Evolutionary conservation across 2,113 vertebrate species (phyloP).

Genomic region (Cygnus buccinator): DNA sequence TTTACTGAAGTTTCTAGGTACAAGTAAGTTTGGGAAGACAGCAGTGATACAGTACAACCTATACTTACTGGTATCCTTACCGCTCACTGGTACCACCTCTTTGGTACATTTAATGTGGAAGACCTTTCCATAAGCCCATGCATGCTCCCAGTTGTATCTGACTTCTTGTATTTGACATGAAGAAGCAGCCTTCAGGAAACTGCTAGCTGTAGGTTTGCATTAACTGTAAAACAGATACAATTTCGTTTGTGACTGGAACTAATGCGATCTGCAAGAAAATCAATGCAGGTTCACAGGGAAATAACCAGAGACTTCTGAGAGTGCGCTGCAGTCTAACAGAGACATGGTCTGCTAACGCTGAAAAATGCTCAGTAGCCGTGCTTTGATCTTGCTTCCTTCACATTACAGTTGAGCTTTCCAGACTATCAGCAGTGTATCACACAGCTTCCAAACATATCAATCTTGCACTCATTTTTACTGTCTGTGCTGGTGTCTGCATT

Average conservation of each 20-base stretch:
- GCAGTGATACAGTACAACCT: not conserved
- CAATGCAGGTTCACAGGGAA: constrained; percentile 60
- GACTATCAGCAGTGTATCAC: not conserved
- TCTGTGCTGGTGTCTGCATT: constrained; percentile 8
- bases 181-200: constrained; percentile 46
- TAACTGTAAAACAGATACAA: constrained; percentile 41
- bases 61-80: not conserved
- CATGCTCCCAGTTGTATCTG: not conserved
- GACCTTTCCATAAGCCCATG: not conserved
- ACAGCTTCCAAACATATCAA: not conserved
- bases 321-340: not conserved
- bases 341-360: constrained; percentile 50
- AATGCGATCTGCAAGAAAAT: constrained; percentile 71
- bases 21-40: not conserved
- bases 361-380: constrained; percentile 25
- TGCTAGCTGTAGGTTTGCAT: constrained; percentile 23
- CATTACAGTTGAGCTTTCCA: not conserved
- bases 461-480: not conserved
- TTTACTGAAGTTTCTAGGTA: not conserved
- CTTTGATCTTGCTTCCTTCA: constrained; percentile 30
- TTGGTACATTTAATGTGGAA: not conserved
- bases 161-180: not conserved
- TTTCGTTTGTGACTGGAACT: constrained; percentile 64
- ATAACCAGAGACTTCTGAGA: constrained; percentile 33
- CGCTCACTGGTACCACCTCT: not conserved